Evolutionary conservation across 2,888 invertebrate species (phyloP).

Genomic region (Hydroisotoma schaefferi): DNA sequence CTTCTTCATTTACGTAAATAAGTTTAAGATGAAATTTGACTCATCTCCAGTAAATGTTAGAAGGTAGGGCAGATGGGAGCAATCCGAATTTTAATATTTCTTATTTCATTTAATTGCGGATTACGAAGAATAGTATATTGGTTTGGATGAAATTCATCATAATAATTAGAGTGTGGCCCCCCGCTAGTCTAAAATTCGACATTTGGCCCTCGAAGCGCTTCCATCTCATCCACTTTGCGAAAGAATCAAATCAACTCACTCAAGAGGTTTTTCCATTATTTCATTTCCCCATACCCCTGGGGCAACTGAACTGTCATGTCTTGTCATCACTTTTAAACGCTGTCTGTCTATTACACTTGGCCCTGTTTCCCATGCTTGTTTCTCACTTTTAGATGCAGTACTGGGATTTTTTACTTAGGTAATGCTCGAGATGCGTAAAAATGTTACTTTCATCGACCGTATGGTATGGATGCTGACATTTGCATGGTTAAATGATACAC

Average conservation of each 20-base stretch:
- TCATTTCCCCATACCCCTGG: not conserved
- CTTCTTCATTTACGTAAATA: too few relatives aligned
- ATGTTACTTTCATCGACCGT: too few relatives aligned
- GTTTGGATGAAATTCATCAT: not conserved
- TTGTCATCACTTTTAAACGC: constrained; percentile 12
- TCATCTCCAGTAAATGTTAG: too few relatives aligned
- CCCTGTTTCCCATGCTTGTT: not conserved
- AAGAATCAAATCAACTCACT: constrained; percentile 15
- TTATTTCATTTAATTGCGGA: too few relatives aligned
- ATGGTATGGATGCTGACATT: too few relatives aligned
- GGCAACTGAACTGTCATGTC: constrained; percentile 6
- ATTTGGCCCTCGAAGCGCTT: not conserved
- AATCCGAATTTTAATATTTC: too few relatives aligned
- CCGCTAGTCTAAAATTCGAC: constrained; percentile 10
- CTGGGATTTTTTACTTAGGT: too few relatives aligned
- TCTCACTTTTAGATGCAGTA: not conserved
- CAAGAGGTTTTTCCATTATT: constrained; percentile 8
- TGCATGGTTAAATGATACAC: too few relatives aligned
- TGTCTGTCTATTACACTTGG: constrained; percentile 6
- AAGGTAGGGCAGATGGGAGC: too few relatives aligned
- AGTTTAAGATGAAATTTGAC: too few relatives aligned
- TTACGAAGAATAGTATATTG: too few relatives aligned
- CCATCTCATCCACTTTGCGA: constrained; percentile 13
- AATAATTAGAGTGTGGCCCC: not conserved
- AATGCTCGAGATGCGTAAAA: too few relatives aligned